These are phyloP conservation scores for Microcebus griseorufus DNA, from an alignment of 2,113 vertebrate genomes.

Conservation along the genomic window DNA sequence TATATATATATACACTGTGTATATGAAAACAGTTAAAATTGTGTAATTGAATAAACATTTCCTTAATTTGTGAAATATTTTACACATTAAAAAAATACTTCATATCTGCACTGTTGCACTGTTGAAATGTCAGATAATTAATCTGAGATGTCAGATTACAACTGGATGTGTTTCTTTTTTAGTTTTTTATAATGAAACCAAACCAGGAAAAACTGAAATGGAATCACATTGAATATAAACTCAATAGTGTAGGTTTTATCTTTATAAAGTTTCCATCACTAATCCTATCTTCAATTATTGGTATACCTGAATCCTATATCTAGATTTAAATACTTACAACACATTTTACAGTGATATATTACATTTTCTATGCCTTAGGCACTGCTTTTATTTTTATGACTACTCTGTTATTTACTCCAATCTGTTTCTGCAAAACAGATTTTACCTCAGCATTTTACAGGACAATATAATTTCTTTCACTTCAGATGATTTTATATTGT, in stretches of 20 bases:
- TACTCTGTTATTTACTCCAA: background rate
- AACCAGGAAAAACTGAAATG: background rate
- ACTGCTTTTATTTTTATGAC: slow-evolving; percentile 35
- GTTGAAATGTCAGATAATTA: background rate
- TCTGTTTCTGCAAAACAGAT: slow-evolving; percentile 8
- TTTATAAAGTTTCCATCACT: background rate
- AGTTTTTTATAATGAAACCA: background rate
- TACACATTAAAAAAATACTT: background rate
- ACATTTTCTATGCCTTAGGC: background rate
- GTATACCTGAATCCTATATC: background rate
- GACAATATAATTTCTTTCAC: background rate
- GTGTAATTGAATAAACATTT: background rate
- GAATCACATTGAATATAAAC: slow-evolving; percentile 16
- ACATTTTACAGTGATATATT: background rate
- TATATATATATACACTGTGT: too few relatives aligned
- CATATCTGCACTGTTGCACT: background rate
- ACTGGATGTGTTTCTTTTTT: background rate
- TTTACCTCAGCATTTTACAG: background rate
- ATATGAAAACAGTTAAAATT: background rate
- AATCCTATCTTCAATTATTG: background rate
- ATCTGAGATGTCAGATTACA: background rate
- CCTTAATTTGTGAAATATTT: background rate
- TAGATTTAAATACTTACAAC: background rate
- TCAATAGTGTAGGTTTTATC: background rate
- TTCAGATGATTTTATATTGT: background rate